Evolutionary conservation across 2,888 invertebrate genomes (phyloP).

Genomic region (Eupithecia centaureata): DNA sequence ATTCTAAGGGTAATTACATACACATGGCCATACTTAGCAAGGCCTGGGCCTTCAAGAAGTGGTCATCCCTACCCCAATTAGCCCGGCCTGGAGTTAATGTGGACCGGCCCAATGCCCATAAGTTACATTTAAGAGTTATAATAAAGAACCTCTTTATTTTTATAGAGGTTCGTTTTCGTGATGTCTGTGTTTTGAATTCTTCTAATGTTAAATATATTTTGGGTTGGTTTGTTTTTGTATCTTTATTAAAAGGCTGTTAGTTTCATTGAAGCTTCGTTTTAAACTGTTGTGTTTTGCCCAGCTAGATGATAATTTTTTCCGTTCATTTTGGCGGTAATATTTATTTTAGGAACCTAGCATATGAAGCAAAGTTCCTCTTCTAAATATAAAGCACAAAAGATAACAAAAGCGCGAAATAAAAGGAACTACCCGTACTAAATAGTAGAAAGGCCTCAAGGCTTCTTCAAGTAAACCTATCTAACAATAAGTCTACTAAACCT

Average conservation of each 20-base stretch:
- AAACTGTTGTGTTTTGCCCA: no score
- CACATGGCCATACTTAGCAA: constrained; percentile 53
- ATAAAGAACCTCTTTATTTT: constrained; percentile 31
- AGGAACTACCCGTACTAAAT: not conserved
- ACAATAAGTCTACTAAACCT: constrained; percentile 2
- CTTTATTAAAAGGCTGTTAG: not conserved
- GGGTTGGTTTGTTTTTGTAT: not conserved
- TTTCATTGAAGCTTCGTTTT: not conserved
- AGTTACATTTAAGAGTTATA: constrained; percentile 31
- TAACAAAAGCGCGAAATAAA: not conserved
- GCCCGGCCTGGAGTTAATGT: constrained; percentile 36
- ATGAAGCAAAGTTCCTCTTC: no score
- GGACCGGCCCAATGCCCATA: constrained; percentile 24
- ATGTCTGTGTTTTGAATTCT: not conserved
- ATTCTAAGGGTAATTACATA: constrained; percentile 46
- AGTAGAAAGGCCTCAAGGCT: not conserved
- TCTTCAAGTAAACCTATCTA: constrained; percentile 2
- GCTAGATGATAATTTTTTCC: no score
- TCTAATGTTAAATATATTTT: not conserved
- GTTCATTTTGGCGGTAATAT: no score
- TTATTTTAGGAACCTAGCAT: no score
- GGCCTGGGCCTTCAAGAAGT: constrained; percentile 31
- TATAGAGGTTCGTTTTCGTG: constrained; percentile 16
- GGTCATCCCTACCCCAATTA: constrained; percentile 34
- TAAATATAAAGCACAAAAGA: not conserved